Conservation (phyloP, 2,888 invertebrate species). For the Nomada ferruginata region DNA sequence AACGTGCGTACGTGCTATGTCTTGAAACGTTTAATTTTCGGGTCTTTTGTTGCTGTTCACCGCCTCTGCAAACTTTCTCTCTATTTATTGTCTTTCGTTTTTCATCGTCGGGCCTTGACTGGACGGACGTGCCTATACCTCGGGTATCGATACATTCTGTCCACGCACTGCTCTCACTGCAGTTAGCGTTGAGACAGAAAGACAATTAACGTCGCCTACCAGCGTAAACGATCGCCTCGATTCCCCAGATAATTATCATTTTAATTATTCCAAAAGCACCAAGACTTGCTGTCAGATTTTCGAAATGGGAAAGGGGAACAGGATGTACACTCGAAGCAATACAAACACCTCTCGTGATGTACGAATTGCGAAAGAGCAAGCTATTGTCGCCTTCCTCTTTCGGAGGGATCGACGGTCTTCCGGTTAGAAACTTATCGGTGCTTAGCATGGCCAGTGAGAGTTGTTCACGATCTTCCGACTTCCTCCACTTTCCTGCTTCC, state of each 20-base stretch:
- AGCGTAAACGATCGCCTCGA: too few relatives aligned
- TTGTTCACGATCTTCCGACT: conserved; percentile 43
- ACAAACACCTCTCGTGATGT: not conserved
- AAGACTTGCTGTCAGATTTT: not conserved
- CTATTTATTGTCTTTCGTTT: conserved; percentile 36
- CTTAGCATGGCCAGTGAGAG: conserved; percentile 45
- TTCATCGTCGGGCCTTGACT: conserved; percentile 16
- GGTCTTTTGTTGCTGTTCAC: conserved; percentile 39
- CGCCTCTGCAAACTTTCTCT: conserved; percentile 47
- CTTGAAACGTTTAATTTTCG: conserved; percentile 40
- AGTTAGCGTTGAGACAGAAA: too few relatives aligned
- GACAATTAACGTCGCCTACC: too few relatives aligned
- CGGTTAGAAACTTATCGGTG: conserved; percentile 53
- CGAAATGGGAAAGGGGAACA: conserved; percentile 16
- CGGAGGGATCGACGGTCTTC: conserved; percentile 32
- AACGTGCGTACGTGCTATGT: not conserved
- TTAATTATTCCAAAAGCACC: not conserved
- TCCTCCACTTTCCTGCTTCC: not conserved
- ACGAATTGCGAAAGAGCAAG: conserved; percentile 44
- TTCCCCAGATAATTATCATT: not conserved
- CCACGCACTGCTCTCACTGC: too few relatives aligned
- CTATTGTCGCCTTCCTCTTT: conserved; percentile 47
- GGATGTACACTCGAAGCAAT: conserved; percentile 17
- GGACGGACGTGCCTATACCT: not conserved
- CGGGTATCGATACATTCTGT: not conserved